Percentiles rank a stretch among this genome's conserved stretches.
phyloP scores from a whole-genome alignment of 2,113 vertebrate genomes.

The Zapornia atra region DNA sequence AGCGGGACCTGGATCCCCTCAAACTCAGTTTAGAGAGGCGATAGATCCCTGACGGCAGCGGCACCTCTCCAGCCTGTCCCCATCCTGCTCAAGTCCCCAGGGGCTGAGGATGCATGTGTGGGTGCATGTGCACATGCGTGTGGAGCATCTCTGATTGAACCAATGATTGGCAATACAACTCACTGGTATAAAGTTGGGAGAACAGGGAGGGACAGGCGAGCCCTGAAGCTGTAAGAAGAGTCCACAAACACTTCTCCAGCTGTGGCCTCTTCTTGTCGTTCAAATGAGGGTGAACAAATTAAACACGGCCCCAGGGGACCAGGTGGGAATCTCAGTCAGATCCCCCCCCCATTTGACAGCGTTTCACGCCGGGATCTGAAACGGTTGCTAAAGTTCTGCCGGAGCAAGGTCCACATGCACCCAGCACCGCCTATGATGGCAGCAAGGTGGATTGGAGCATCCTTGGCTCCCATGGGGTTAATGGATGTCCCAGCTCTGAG shows the following conservation, averaged over 20 bases:
- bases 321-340: not conserved
- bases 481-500: fast-evolving
- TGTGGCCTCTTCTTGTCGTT: fast-evolving
- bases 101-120: fast-evolving
- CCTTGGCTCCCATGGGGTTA: not conserved
- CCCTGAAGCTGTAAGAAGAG: not conserved
- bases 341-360: not conserved
- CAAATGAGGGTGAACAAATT: not conserved
- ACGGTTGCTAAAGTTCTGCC: not conserved
- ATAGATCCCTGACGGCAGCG: not conserved
- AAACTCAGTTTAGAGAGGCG: fast-evolving
- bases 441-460: not conserved
- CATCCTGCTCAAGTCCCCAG: fast-evolving
- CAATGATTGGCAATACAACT: not conserved
- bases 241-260: fast-evolving
- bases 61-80: not conserved
- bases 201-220: not conserved
- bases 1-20: fast-evolving
- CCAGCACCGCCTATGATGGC: fast-evolving
- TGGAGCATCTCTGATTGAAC: fast-evolving
- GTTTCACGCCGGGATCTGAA: not conserved
- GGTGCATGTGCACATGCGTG: fast-evolving
- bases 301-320: not conserved
- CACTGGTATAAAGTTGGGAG: not conserved
- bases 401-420: fast-evolving